A percentile compares a stretch with the other conserved stretches of the same genome.
These are phyloP conservation scores for Tragopan temminckii DNA, from an alignment of 2,797 vertebrate genomes.

Conservation along the genomic window DNA sequence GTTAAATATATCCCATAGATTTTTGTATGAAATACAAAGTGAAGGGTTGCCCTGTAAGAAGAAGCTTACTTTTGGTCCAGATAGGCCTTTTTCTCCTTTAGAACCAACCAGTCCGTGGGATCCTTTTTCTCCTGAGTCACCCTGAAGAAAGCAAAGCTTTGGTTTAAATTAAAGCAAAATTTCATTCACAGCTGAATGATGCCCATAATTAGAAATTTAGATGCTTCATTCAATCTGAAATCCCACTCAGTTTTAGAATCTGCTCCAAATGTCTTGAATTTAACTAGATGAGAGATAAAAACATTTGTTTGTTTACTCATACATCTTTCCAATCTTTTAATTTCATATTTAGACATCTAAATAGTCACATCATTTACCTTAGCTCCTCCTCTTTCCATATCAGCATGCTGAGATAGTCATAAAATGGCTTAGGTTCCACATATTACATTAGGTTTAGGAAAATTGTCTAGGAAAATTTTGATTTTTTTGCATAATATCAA, in stretches of 20 bases:
- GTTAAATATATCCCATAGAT: neutral
- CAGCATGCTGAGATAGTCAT: neutral
- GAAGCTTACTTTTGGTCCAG: conserved; percentile 86
- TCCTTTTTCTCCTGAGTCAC: conserved; percentile 87
- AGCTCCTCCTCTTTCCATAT: neutral
- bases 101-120: conserved; percentile 81
- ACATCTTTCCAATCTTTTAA: neutral
- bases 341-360: neutral
- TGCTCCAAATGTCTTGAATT: neutral
- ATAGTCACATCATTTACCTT: neutral
- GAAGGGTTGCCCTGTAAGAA: neutral
- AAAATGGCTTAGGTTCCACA: too few relatives aligned
- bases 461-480: neutral
- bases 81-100: conserved; percentile 80
- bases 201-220: neutral
- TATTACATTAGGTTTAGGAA: neutral
- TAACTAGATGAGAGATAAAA: neutral
- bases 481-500: neutral
- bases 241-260: neutral
- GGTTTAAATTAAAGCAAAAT: neutral
- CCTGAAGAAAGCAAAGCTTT: conserved; percentile 76
- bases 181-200: neutral
- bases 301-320: neutral
- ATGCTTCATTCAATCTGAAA: neutral
- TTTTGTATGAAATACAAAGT: neutral